phyloP scores from a whole-genome alignment of 2,888 invertebrate species.

The Lasioglossum figueresi region DNA sequence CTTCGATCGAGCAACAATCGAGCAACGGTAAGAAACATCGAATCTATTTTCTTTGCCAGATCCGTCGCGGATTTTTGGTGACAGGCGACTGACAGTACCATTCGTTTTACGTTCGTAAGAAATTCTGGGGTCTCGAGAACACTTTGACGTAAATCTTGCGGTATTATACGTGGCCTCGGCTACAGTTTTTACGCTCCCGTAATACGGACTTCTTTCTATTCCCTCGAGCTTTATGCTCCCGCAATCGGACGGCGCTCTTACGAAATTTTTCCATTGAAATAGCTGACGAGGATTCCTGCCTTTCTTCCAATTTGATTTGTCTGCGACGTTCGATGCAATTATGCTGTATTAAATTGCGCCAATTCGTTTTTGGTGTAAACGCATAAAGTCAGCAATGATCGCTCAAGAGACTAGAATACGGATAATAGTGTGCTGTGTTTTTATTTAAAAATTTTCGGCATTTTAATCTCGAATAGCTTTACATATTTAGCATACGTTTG shows the following conservation, averaged over 20 bases:
- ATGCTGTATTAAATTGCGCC: too few relatives aligned
- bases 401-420: too few relatives aligned
- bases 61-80: background rate
- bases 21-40: background rate
- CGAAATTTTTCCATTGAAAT: constrained; percentile 7
- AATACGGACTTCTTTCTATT: constrained; percentile 8
- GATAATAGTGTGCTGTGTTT: background rate
- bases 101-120: background rate
- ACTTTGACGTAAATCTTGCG: constrained; percentile 27
- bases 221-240: constrained; percentile 9
- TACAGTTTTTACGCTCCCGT: constrained; percentile 6
- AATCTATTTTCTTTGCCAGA: background rate
- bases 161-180: constrained; percentile 18
- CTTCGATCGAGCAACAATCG: background rate
- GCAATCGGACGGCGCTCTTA: background rate
- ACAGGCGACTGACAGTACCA: background rate
- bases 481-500: background rate
- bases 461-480: background rate
- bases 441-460: background rate
- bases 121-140: constrained; percentile 24
- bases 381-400: too few relatives aligned
- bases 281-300: background rate
- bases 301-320: constrained; percentile 5
- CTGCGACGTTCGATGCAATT: background rate
- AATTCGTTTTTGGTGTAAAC: background rate